Evolutionary conservation across 2,888 invertebrate species (phyloP), one percentile per base, ranked within the genome.

Genomic region (Arenicola marina): DNA sequence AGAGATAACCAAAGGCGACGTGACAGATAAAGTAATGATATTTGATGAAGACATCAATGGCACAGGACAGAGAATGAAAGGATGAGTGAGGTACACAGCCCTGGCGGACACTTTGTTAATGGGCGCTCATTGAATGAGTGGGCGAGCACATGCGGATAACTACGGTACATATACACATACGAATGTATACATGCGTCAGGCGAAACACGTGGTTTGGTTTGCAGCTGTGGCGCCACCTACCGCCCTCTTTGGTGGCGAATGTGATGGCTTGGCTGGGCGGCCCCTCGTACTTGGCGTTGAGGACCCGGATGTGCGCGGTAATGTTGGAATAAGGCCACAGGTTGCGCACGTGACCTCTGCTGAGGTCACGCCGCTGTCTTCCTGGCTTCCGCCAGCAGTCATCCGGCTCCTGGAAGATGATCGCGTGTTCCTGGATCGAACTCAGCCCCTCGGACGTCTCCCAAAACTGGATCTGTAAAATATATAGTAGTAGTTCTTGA

Each of bases 261-360:
- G 53, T 51, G 11, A 72, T 43, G 29, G 61, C 59, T n/a, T 29
- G 21, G 44, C 71, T 72, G 38, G 71, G 65, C 18, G 63, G 66
- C 2, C 72, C 69, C 32, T 63, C 57, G 43, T 72, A 72, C 61
- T 69, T 72, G 29, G 65, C 65, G 57, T 72, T 72, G 38, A 72
- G 51, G 15, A 65, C 72, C 28, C 59, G 56, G 24, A 72, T 67
- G 34, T 67, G 69, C 4, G 71, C 69, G 1, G 69, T 72, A 62
- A 72, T 66, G 61, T 72, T 68, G 28, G 72, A 72, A 60, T 59
- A 72, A n/a, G 72, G 72, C 71, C 70, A 72, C 34, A 72, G 61
- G 56, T 69, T 72, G 56, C 69, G 69, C 38, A 72, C 59, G 60
- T 72, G 71, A 1, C 70, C 72, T 28, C 59, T 58, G 43, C 54